Evolutionary conservation across 1,140 invertebrate genomes (phyloP), one percentile per base, ranked within the genome.

Genomic region (Leptinotarsa texana): DNA sequence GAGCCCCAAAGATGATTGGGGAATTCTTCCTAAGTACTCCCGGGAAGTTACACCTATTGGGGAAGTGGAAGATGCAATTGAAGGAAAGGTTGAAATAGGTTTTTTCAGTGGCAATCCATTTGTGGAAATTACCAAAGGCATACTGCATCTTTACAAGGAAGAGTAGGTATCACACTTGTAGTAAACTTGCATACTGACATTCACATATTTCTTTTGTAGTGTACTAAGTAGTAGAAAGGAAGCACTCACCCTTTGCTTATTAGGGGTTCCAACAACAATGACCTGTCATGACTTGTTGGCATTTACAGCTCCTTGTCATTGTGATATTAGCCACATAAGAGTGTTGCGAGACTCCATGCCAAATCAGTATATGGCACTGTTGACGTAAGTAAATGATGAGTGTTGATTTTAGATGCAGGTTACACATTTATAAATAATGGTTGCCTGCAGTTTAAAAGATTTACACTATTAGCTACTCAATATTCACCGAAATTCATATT

Each of bases 101-200:
- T 99, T 98, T 87, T 94, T 95, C 76, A 98, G 93, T 83, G 98
- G 98, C 3, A 99, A 99, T 89, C 97, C 97, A 13, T 93, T 95
- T 83, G 96, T 98, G 8, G 98, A 99, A 89, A 92, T 96, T 47
- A 98, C 96, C 0, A 97, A 97, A 86, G 98, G 98, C 65, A 93
- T 99, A 66, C 87, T 99, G 24, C 97, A 99, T 89, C 87, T 99
- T 1, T 98, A 97, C 84, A 98, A 98, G 86, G 96, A 98, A 87
- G 96, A 97, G 80, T 84, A 82, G 72, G 79, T 77, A 22, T 49
- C 13, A 21, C 17, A 62, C 1, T 62, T 63, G 13, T 63, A 63
- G n/a, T 13, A 13, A 22, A 63, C 62, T 63, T 63, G 13, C 3
- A 63, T 63, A 18, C 22, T 63, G 22, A 63, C 72, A 42, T 42